Evolutionary conservation across 2,113 vertebrate species (phyloP).

Genomic region (Aramus guarauna): DNA sequence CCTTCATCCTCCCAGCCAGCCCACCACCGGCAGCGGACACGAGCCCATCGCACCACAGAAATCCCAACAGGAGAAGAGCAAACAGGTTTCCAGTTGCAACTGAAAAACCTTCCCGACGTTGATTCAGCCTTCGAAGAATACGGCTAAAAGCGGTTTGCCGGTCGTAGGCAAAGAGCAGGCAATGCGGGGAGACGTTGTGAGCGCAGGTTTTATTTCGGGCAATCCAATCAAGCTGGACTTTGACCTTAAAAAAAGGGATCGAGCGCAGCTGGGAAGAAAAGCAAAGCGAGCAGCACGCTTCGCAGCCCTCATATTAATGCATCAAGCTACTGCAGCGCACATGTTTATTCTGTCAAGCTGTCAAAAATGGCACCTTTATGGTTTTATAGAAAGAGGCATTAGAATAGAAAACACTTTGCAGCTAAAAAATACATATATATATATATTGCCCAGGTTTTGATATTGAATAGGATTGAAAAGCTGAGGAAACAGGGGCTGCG

Average conservation of each 20-base stretch:
- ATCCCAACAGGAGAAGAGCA: not conserved
- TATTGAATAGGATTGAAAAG: not conserved
- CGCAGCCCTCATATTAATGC: not conserved
- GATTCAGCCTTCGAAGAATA: not conserved
- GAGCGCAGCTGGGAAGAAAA: not conserved
- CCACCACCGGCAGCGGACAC: accelerated
- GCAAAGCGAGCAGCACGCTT: not conserved
- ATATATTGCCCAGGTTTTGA: not conserved
- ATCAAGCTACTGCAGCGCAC: not conserved
- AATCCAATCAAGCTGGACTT: not conserved
- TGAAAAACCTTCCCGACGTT: accelerated
- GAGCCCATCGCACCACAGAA: accelerated
- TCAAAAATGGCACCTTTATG: conserved; percentile 11
- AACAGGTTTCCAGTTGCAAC: not conserved
- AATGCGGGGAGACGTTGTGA: accelerated
- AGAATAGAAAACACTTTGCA: not conserved
- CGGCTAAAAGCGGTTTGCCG: accelerated
- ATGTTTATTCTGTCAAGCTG: not conserved
- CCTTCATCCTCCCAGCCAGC: not conserved
- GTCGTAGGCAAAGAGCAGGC: not conserved
- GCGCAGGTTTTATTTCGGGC: not conserved
- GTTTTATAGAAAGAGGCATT: not conserved
- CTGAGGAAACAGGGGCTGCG: not conserved
- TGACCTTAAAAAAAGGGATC: not conserved
- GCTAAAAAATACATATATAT: not conserved